Conservation (phyloP, 2,797 vertebrate species). For the Chaetophractus vellerosus region DNA sequence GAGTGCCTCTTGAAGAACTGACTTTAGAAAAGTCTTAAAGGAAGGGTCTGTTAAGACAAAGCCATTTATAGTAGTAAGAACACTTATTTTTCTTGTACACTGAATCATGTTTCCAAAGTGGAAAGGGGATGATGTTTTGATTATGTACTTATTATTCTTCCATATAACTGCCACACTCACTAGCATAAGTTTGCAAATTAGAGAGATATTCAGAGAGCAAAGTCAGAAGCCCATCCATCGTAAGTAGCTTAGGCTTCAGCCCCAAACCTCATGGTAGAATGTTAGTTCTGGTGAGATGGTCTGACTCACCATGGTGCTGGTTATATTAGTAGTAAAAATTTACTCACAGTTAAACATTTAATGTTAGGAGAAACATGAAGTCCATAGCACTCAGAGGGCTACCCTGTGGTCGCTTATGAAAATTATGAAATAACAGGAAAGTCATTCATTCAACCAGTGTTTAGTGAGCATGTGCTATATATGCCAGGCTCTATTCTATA, state of each 20-base stretch:
- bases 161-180: not conserved
- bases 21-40: conserved; percentile 20
- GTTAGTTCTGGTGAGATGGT: not conserved
- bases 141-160: conserved; percentile 10
- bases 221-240: not conserved
- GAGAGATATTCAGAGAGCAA: conserved; percentile 14
- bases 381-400: not conserved
- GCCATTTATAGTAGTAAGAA: not conserved
- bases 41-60: conserved; percentile 24
- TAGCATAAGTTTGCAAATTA: conserved; percentile 30
- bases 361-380: conserved; percentile 4
- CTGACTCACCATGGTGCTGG: not conserved
- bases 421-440: conserved; percentile 21
- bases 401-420: not conserved
- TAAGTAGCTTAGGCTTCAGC: conserved; percentile 5
- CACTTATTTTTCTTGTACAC: not conserved
- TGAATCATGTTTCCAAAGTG: conserved; percentile 35
- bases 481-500: not conserved
- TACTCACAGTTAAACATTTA: not conserved
- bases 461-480: not conserved
- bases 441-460: not conserved
- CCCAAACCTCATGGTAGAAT: not conserved
- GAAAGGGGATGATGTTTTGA: conserved; percentile 1
- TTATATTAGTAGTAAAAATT: conserved; percentile 22
- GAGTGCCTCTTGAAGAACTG: conserved; percentile 1